These are phyloP conservation scores for Syngnathus scovelli DNA, from an alignment of 2,113 vertebrate species.

Conservation along the genomic window DNA sequence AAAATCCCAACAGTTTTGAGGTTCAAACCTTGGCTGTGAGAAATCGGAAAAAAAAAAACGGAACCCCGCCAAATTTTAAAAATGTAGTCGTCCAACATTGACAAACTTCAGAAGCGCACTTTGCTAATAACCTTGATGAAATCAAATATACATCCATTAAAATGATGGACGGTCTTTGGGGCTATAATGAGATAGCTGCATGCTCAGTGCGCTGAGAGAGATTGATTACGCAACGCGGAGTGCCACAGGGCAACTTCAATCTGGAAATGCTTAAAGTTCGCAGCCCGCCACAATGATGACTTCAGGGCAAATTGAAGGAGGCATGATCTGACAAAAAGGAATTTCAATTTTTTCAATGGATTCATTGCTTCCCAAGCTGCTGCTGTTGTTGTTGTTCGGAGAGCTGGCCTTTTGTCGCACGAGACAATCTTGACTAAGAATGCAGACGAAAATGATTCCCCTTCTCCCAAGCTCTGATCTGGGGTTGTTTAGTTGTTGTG, in stretches of 20 bases:
- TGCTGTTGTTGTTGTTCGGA: constrained; percentile 9
- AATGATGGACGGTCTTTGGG: neutral
- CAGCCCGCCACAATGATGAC: constrained; percentile 49
- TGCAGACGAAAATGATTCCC: constrained; percentile 27
- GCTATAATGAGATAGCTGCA: constrained; percentile 39
- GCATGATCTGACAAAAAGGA: constrained; percentile 68
- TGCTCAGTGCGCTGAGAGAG: constrained; percentile 38
- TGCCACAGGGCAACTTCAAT: constrained; percentile 70
- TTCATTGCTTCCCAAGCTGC: constrained; percentile 58
- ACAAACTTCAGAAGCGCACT: neutral
- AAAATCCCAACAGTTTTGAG: neutral
- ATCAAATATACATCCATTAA: constrained; percentile 10
- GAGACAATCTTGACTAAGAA: constrained; percentile 42
- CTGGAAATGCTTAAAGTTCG: constrained; percentile 67
- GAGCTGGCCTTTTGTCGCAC: constrained; percentile 13
- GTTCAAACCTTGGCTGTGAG: neutral
- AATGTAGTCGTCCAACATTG: neutral
- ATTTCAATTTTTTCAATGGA: constrained; percentile 66
- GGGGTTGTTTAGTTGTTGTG: constrained; percentile 48
- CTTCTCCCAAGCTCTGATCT: constrained; percentile 33
- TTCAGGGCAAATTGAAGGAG: constrained; percentile 63
- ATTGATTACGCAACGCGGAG: constrained; percentile 70
- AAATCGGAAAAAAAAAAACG: neutral
- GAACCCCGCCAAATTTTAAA: neutral
- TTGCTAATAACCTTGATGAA: neutral